Base-by-base conservation (phyloP, 2,888 invertebrate species). In the Cantharis nigra region DNA sequence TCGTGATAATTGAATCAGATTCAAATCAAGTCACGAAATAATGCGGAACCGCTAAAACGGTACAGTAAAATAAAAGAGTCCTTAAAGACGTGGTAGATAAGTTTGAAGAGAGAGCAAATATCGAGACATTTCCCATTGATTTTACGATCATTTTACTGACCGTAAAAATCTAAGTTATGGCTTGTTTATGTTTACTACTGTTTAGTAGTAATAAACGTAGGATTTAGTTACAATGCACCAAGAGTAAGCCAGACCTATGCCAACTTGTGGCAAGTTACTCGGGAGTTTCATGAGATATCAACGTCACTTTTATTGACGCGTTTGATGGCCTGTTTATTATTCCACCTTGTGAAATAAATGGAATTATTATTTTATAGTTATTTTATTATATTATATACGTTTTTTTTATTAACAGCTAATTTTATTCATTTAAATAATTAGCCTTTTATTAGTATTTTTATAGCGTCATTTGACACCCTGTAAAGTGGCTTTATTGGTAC, bases 101-200 rank as follows among this genome's bases (percentile, higher is more conserved):
- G 71, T 70, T 72, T 75, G 73, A 67, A 67, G 65, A 71, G 69
- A 76, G 78, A 78, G 76, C 76, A 75, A 79, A 74, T 76, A 77
- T 79, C 79, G 75, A 77, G 77, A 77, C 74, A 79, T 86, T 85
- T 86, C 85, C 85, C 87, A 87, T 87, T 87, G 88, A 88, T 88
- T 88, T 89, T 88, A 88, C 87, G 88, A 88, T 86, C 85, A 84
- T 87, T 88, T 87, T 86, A 88, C 84, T 85, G 86, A 81, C 86
- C 86, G 87, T 89, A 89, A 89, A 89, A 89, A 88, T 88, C 87
- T 84, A 87, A 88, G 87, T 89, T 88, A 89, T 87, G 85, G 87
- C 88, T 87, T 88, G 89, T 89, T 89, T 89, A 89, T 88, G 86
- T 88, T 88, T 87, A 88, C 87, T 87, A 87, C 87, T 87, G 88